Base-by-base conservation (phyloP, 2,797 vertebrate species). In the Sciurus vulgaris region DNA sequence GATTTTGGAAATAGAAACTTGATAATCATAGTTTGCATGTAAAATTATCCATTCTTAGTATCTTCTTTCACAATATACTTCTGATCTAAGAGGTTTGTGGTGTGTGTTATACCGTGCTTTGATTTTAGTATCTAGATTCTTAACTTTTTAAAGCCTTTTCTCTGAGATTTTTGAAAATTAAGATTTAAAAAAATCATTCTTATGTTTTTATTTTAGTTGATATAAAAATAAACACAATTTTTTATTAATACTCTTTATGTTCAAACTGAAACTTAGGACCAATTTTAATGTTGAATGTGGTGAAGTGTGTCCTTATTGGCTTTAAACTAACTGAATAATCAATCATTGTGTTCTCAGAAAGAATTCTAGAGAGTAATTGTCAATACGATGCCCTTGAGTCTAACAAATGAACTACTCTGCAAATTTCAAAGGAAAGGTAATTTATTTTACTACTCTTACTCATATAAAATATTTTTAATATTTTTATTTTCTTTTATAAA, bases 301-400 rank as follows among this genome's bases (percentile, higher is more conserved):
- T 41, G 5, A 70, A n/a, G 1, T 26, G 18, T 38, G 30, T 86
- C 69, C 33, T 35, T 81, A 10, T 44, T 15, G 20, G 17, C 18
- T 73, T 84, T 89, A 33, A 72, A 24, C 28, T 54, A 49, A 30
- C 35, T 67, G 11, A 67, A 28, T 2, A 70, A 38, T 78, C 24
- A 15, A n/a, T 65, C n/a, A 74, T 17, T n/a, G 76, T 63, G 56
- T 54, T 89, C 54, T 93, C 51, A 49, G 28, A 72, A 89, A 85
- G 47, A 79, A 70, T 93, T 93, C 30, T 54, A 73, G 79, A 85
- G 47, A 85, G 28, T 33, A 74, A 81, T 61, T 79, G 35, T 72
- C 30, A 10, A 13, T 65, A 44, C 63, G 35, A 13, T 72, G 28
- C 8, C 44, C 41, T 92, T 89, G 94, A 92, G 7, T 20, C 63